Evolutionary conservation across 2,113 vertebrate genomes (phyloP).

Genomic region (Psophia crepitans): DNA sequence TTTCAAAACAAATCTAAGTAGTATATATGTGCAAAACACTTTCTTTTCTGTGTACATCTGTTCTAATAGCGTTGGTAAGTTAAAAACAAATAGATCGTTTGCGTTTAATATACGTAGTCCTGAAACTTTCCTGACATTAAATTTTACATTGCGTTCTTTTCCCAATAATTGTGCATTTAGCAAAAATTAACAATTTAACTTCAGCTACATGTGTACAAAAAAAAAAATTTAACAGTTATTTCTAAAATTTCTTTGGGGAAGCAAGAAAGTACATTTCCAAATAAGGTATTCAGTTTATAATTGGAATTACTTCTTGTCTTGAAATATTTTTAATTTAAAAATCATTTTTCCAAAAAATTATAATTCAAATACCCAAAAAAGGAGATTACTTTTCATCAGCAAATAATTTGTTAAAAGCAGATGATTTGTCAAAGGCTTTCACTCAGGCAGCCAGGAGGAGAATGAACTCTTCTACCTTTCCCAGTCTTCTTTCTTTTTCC

Average conservation of each 20-base stretch:
- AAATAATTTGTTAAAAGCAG: not conserved
- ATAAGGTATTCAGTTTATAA: not conserved
- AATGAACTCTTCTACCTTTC: not conserved
- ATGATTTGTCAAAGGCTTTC: not conserved
- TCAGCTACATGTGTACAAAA: not conserved
- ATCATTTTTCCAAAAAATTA: not conserved
- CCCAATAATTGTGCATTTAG: not conserved
- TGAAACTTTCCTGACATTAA: not conserved
- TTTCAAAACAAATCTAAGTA: not conserved
- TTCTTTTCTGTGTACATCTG: not conserved
- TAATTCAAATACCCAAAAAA: conserved; percentile 1
- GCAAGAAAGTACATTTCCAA: not conserved
- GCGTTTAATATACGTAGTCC: not conserved
- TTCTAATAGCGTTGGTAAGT: not conserved
- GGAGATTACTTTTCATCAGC: not conserved
- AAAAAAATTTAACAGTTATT: not conserved
- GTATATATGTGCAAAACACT: not conserved
- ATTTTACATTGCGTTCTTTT: not conserved
- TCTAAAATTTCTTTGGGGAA: not conserved
- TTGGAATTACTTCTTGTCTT: not conserved
- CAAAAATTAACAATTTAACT: not conserved
- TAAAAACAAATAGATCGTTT: not conserved
- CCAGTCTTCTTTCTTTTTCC: not conserved
- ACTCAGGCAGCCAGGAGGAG: not conserved
- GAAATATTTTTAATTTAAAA: not conserved